Evolutionary conservation across 2,888 invertebrate genomes (phyloP).

Genomic region (Cyclophora albipunctata): DNA sequence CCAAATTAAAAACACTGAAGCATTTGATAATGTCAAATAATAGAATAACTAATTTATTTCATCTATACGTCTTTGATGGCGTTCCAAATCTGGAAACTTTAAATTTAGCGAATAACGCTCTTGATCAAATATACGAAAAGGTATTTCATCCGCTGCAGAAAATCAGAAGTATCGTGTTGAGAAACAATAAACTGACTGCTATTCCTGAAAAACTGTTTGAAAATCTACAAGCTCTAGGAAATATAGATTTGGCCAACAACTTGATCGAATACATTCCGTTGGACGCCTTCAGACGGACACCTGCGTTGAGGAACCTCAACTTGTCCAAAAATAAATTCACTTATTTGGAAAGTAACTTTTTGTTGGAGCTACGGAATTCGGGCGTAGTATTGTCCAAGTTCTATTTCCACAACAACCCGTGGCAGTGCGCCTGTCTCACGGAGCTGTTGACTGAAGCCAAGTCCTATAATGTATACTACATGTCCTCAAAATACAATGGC

Average conservation of each 20-base stretch:
- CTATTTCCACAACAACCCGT: conserved; percentile 57
- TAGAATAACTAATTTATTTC: conserved; percentile 33
- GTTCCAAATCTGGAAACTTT: conserved; percentile 42
- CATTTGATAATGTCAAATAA: conserved; percentile 44
- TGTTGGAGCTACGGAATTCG: conserved; percentile 46
- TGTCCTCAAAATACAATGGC: conserved; percentile 40
- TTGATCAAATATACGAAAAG: conserved; percentile 38
- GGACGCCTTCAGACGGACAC: conserved; percentile 42
- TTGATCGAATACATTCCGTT: conserved; percentile 41
- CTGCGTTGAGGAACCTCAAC: conserved; percentile 43
- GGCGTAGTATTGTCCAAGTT: conserved; percentile 45
- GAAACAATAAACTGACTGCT: conserved; percentile 39
- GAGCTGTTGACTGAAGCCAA: conserved; percentile 50
- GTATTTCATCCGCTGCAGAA: conserved; percentile 42
- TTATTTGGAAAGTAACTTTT: conserved; percentile 53
- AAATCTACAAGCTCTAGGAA: conserved; percentile 34
- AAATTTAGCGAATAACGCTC: conserved; percentile 42
- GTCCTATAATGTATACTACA: conserved; percentile 39
- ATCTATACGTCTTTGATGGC: conserved; percentile 28
- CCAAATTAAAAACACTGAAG: conserved; percentile 44
- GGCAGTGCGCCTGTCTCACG: conserved; percentile 56
- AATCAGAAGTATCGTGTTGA: conserved; percentile 39
- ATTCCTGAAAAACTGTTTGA: conserved; percentile 44
- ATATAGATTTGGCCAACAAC: conserved; percentile 50
- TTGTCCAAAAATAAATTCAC: conserved; percentile 49